Percentiles rank a stretch among this genome's conserved stretches.
Conservation (phyloP, 2,888 invertebrate species). For the Synanthedon andrenaeformis region DNA sequence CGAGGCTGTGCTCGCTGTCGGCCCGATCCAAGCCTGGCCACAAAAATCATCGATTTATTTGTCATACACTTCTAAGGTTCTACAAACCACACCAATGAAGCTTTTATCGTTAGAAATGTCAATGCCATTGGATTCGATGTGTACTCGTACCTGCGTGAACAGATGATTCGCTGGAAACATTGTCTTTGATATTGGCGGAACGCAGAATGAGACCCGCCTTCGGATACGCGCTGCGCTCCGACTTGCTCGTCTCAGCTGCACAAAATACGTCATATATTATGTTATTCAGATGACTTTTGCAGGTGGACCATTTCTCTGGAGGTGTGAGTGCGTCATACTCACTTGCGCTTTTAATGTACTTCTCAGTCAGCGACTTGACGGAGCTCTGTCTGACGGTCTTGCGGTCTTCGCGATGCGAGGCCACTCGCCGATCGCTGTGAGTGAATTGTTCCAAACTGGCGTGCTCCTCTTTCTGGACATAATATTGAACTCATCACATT, state of each 20-base stretch:
- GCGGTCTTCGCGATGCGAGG: constrained; percentile 35
- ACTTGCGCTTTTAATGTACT: constrained; percentile 78
- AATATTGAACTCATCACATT: not conserved
- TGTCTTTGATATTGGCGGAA: constrained; percentile 72
- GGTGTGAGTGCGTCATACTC: constrained; percentile 17
- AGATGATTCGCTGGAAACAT: constrained; percentile 40
- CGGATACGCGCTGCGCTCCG: constrained; percentile 73
- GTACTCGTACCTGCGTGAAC: not conserved
- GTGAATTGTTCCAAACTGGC: constrained; percentile 56
- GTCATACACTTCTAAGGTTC: too few relatives aligned
- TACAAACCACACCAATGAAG: too few relatives aligned
- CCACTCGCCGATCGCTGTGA: constrained; percentile 37
- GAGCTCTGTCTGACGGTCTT: constrained; percentile 76
- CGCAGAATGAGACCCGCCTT: constrained; percentile 81
- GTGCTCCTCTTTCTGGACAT: constrained; percentile 44
- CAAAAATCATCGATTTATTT: not conserved
- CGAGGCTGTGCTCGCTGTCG: constrained; percentile 55
- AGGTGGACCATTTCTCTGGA: not conserved
- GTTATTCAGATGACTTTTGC: constrained; percentile 5
- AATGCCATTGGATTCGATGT: not conserved
- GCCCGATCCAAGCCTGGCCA: constrained; percentile 37
- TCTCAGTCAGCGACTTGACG: constrained; percentile 82
- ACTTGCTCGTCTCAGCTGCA: constrained; percentile 66
- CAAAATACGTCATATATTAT: constrained; percentile 4
- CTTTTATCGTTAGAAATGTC: too few relatives aligned